Evolutionary conservation across 2,888 invertebrate genomes (phyloP), one percentile per base, ranked within the genome.

Genomic region (Galeopsomyia nigrocyanea): DNA sequence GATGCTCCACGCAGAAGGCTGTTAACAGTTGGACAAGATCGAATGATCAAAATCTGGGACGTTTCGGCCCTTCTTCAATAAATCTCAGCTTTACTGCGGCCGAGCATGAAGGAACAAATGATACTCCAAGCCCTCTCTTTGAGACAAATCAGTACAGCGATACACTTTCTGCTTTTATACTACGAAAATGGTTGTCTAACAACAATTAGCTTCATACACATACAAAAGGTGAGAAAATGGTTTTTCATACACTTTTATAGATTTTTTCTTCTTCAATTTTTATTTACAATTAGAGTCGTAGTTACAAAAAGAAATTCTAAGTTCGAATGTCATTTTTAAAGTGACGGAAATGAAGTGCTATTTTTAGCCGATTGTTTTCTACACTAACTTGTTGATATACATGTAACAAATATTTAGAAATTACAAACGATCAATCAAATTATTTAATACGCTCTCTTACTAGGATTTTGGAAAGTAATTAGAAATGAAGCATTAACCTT

Each of bases 1-100:
- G 97, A 98, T 88, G 95, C 96, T 86, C 91, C 94, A 64, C 92
- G 94, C 57, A 95, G 94, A 81, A 92, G 94, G 81, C 90, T 99
- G 83, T 90, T 97, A 75, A 97, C 98, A 3, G 95, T 97, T 55
- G 99, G 99, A 26, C 95, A 95, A 85, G 99, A 99, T 88, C 92
- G 96, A 80, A 90, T 98, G 80, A 96, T 99, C 83, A 98, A 99
- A 88, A 90, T 96, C 79, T 96, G 96, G 96, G 95, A 95, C 86
- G 89, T 95, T 75, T 90, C 93, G 68, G 92, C 93, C 62, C 88
- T 94, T 78, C 83, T 88, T 68, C 85, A 86, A 75, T 87, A 82
- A 84, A 80, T 68, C 65, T 72, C 61, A 60, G 26, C 39, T 57
- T 71, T 51, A 61, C 46, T 56, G 16, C 50, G 39, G 61, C 21